Evolutionary conservation across 2,797 vertebrate species (phyloP).

Genomic region (Neopelma chrysocephalum): DNA sequence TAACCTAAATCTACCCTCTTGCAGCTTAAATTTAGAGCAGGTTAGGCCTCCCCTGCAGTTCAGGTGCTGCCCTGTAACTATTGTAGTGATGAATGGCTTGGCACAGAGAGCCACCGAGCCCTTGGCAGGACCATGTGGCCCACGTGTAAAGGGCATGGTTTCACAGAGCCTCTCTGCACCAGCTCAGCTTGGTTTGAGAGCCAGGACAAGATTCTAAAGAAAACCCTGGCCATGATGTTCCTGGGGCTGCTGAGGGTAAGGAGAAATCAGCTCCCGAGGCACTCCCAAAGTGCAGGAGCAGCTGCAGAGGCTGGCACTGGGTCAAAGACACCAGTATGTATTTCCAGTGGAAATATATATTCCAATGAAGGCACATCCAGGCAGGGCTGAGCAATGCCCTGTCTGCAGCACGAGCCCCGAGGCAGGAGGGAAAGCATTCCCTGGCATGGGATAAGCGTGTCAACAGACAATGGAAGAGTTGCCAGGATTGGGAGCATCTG

Average conservation of each 20-base stretch:
- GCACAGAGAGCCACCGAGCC: not conserved
- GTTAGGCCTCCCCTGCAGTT: not conserved
- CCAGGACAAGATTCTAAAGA: not conserved
- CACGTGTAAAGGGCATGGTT: fast-evolving
- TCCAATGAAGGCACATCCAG: not conserved
- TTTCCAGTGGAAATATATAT: not conserved
- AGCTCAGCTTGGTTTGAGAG: not conserved
- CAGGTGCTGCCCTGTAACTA: not conserved
- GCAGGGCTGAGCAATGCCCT: not conserved
- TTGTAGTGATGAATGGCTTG: not conserved
- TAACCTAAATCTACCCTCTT: not conserved
- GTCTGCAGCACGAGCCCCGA: not conserved
- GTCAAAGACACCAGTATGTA: not conserved
- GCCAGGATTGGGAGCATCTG: not conserved
- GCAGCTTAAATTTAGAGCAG: not conserved
- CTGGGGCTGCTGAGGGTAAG: not conserved
- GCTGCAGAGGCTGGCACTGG: not conserved
- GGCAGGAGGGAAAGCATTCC: not conserved
- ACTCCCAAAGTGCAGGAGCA: not conserved
- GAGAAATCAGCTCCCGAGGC: not conserved
- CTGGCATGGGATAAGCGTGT: not conserved
- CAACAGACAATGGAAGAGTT: not conserved
- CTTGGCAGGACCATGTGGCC: not conserved
- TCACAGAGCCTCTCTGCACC: not conserved
- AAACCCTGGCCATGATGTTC: not conserved